Evolutionary conservation across 2,113 vertebrate species (phyloP), one percentile per base, ranked within the genome.

Genomic region (Hippocampus zosterae): DNA sequence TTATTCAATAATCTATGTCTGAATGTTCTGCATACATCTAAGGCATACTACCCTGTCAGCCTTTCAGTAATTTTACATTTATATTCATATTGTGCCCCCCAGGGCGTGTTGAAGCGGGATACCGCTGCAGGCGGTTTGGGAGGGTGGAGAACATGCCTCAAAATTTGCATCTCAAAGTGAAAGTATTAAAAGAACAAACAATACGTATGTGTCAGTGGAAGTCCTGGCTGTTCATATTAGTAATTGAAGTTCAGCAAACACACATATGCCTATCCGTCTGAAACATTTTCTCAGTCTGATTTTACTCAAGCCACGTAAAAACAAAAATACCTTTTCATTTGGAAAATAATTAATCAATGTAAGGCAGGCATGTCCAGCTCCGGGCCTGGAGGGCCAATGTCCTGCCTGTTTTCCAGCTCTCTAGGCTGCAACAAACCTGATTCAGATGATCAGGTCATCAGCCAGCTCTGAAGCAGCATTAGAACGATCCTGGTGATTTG

Each of bases 21-120:
- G 79, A 56, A 69, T 56, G 83, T 83, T 80, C 73, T 80, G 67
- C 82, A 85, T 73, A 79, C 25, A 84, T 83, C 67, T 80, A 60
- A 83, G 18, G 69, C 52, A 65, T 57, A 69, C 72, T 62, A 77
- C 72, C 27, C 27, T 41, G 16, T 25, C 69, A 70, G 67, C 65
- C 65, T 71, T 69, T 76, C 71, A 79, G 85, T 86, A 62, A 87
- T 87, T 86, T 80, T 69, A 76, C 41, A 82, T 90, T 81, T 71
- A 76, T 72, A 85, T 85, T 83, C 79, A 81, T 64, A 65, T 65
- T 65, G 37, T 67, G 65, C 62, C 74, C 84, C 70, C 27, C 55
- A 73, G 80, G 81, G 67, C 73, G 85, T 75, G 73, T 88, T 72
- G 75, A 71, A 77, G 82, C 78, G 84, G 81, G 83, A 68, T 79